These are phyloP conservation scores for Baryphthengus martii DNA, from an alignment of 2,113 vertebrate genomes.

Conservation along the genomic window DNA sequence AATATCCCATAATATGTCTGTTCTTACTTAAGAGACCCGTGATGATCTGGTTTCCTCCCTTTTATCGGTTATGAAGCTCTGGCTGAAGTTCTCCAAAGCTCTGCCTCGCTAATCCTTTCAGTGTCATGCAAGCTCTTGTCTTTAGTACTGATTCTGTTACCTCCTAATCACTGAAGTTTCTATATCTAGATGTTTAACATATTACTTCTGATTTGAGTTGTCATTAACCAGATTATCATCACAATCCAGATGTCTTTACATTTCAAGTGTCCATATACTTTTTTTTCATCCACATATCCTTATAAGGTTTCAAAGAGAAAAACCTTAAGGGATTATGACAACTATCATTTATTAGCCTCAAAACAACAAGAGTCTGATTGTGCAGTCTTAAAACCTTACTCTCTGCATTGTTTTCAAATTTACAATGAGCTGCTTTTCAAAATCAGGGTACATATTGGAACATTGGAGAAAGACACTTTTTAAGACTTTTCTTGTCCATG, in stretches of 20 bases:
- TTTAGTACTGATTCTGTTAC: not conserved
- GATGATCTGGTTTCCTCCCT: fast-evolving
- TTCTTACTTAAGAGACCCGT: not conserved
- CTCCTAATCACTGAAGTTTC: not conserved
- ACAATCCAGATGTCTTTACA: not conserved
- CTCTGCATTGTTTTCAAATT: not conserved
- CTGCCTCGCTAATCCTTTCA: not conserved
- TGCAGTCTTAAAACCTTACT: not conserved
- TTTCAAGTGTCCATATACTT: not conserved
- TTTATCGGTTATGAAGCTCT: not conserved
- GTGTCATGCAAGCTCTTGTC: not conserved
- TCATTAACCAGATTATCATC: not conserved
- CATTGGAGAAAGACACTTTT: not conserved
- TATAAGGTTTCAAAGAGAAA: not conserved
- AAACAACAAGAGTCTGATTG: not conserved
- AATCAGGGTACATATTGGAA: not conserved
- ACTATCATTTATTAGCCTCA: not conserved
- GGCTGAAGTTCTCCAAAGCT: not conserved
- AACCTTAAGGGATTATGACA: not conserved
- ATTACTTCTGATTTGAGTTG: not conserved
- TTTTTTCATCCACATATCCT: not conserved
- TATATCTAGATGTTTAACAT: not conserved
- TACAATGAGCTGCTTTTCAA: not conserved
- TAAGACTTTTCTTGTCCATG: not conserved
- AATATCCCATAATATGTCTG: not conserved